phyloP scores from a whole-genome alignment of 2,113 vertebrate genomes.

The Corythornis vintsioides region DNA sequence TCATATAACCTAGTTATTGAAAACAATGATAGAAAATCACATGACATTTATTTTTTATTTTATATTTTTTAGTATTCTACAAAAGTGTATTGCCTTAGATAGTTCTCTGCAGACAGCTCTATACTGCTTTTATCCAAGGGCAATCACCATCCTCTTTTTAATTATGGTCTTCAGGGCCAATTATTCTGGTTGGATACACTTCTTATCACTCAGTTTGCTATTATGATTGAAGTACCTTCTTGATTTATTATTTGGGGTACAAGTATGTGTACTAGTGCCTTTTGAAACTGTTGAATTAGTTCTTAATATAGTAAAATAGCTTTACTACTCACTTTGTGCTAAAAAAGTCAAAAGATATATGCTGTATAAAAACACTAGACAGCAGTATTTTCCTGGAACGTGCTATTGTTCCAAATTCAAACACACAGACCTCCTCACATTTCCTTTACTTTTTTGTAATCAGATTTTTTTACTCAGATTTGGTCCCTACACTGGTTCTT shows the following conservation, averaged over 20 bases:
- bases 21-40: not conserved
- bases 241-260: not conserved
- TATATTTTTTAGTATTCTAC: not conserved
- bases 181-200: constrained; percentile 43
- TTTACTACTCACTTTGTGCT: not conserved
- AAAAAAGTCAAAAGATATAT: not conserved
- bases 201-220: constrained; percentile 13
- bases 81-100: not conserved
- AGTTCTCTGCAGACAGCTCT: not conserved
- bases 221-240: not conserved
- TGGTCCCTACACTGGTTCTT: not conserved
- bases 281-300: not conserved
- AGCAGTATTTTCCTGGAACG: not conserved
- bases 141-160: not conserved
- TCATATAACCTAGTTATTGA: not conserved
- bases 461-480: not conserved
- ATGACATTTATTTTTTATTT: not conserved
- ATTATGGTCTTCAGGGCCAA: not conserved
- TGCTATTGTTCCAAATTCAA: not conserved
- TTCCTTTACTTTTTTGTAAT: not conserved
- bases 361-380: not conserved
- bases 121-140: not conserved
- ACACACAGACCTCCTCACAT: not conserved
- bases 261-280: not conserved
- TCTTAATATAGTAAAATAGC: not conserved